phyloP scores from a whole-genome alignment of 2,888 invertebrate genomes.

The Lamellibrachia satsuma region DNA sequence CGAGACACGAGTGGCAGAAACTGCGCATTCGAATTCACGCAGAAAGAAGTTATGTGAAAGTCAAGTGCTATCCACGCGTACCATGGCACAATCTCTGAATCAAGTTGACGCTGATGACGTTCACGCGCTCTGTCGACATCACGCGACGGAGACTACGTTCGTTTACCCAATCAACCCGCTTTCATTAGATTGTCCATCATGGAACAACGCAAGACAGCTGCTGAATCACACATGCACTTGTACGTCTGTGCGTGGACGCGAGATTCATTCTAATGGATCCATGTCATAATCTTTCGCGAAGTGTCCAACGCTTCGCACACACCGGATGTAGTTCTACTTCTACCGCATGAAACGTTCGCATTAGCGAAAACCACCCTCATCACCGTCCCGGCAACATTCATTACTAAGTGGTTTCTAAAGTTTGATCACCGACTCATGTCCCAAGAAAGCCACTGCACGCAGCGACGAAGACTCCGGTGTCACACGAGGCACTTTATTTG shows the following conservation, averaged over 20 bases:
- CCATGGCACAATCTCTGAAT: not conserved
- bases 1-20: not conserved
- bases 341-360: not conserved
- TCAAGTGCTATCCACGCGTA: not conserved
- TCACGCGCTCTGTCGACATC: not conserved
- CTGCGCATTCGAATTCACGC: not conserved
- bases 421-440: too few relatives aligned
- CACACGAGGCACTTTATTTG: not conserved
- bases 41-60: not conserved
- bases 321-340: not conserved
- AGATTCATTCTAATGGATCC: not conserved
- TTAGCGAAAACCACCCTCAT: not conserved
- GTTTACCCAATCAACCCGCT: not conserved
- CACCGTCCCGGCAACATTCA: not conserved
- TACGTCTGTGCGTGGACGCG: not conserved
- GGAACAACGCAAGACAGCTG: not conserved
- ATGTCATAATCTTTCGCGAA: not conserved
- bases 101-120: constrained; percentile 2
- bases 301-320: not conserved
- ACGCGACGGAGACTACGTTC: not conserved
- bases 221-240: not conserved
- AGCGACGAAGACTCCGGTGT: too few relatives aligned
- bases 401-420: not conserved
- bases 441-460: too few relatives aligned
- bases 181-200: not conserved